phyloP scores from a whole-genome alignment of 2,888 invertebrate genomes.

The Tetranychus truncatus region DNA sequence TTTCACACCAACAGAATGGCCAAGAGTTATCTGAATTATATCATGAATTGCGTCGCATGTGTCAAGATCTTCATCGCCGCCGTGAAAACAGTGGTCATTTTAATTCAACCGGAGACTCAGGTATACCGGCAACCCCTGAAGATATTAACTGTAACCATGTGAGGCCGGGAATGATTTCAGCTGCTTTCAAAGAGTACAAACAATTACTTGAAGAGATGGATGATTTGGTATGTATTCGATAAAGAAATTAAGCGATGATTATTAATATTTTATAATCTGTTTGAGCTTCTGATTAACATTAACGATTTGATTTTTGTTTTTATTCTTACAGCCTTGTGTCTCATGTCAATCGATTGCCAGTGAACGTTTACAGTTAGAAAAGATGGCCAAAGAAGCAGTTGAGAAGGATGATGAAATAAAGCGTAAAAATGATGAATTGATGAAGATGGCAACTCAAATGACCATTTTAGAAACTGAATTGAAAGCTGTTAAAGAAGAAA shows the following conservation, averaged over 20 bases:
- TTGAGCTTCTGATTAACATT: not conserved
- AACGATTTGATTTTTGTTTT: not conserved
- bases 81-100: conserved; percentile 21
- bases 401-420: conserved; percentile 62
- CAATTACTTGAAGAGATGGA: conserved; percentile 27
- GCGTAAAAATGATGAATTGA: conserved; percentile 55
- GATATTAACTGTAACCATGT: conserved; percentile 26
- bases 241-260: conserved; percentile 17
- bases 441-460: conserved; percentile 57
- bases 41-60: conserved; percentile 34
- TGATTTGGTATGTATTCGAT: not conserved
- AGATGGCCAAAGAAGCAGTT: conserved; percentile 51
- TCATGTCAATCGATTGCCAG: conserved; percentile 26
- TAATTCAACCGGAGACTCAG: conserved; percentile 27
- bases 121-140: conserved; percentile 26
- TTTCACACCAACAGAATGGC: conserved; percentile 31
- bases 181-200: conserved; percentile 30
- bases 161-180: conserved; percentile 26
- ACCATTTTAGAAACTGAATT: conserved; percentile 52
- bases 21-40: conserved; percentile 37
- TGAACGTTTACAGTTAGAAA: conserved; percentile 37
- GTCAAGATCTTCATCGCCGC: conserved; percentile 31
- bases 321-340: conserved; percentile 25
- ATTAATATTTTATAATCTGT: not conserved
- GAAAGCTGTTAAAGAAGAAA: conserved; percentile 57